Evolutionary conservation across 2,888 invertebrate species (phyloP).

Genomic region (Trachelus tabidus): DNA sequence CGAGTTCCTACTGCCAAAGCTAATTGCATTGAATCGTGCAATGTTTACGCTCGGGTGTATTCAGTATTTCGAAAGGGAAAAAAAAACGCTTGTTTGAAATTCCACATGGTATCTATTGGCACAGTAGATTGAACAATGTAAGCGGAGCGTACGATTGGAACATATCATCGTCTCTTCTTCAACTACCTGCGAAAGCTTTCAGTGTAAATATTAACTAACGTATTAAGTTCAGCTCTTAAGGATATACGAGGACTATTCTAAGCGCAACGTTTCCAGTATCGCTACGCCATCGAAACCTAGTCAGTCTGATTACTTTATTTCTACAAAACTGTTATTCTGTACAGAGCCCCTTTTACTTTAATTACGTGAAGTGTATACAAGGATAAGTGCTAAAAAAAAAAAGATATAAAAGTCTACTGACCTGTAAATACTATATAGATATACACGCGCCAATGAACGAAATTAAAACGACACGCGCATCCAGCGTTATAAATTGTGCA

Average conservation of each 20-base stretch:
- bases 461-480: not conserved
- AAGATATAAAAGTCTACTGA: conserved; percentile 43
- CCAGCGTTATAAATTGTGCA: not conserved
- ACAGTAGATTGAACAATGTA: not conserved
- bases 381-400: conserved; percentile 28
- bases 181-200: not conserved
- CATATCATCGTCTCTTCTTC: not conserved
- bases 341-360: conserved; percentile 44
- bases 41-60: not conserved
- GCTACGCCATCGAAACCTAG: conserved; percentile 29
- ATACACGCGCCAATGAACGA: not conserved
- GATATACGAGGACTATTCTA: not conserved
- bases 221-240: not conserved
- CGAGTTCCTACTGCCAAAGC: not conserved
- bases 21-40: not conserved
- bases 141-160: not conserved
- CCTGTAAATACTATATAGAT: conserved; percentile 45
- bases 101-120: not conserved
- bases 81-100: not conserved
- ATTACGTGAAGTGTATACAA: conserved; percentile 37
- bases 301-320: conserved; percentile 42
- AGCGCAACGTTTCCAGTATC: not conserved
- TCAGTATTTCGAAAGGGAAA: not conserved
- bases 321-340: conserved; percentile 44
- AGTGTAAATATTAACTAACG: not conserved